Percentiles rank a stretch among this genome's conserved stretches.
phyloP scores from a whole-genome alignment of 1,140 invertebrate genomes.

The Cepaea nemoralis region DNA sequence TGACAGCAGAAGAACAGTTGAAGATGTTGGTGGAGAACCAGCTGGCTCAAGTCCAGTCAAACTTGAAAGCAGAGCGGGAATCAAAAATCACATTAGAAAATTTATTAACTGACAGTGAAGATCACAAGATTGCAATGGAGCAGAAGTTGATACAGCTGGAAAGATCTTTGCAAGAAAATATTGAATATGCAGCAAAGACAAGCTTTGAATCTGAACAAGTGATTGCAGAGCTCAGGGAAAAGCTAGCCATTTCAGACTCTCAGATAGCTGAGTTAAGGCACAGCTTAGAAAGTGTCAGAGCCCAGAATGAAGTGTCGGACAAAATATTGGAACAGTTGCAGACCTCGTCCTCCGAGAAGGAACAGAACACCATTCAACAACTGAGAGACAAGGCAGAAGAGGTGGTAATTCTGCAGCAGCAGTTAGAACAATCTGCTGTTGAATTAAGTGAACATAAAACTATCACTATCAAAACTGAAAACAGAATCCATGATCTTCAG shows the following conservation, averaged over 20 bases:
- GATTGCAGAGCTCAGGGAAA: conserved; percentile 11
- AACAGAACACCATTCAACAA: conserved; percentile 25
- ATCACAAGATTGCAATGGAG: neutral
- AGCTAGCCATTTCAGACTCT: neutral
- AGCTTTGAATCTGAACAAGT: neutral
- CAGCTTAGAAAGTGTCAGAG: neutral
- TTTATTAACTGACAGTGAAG: conserved; percentile 5
- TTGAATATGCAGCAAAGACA: neutral
- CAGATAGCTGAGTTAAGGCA: neutral
- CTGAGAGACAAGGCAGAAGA: conserved; percentile 18
- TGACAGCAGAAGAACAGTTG: neutral
- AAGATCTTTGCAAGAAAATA: neutral
- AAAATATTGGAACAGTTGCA: conserved; percentile 14
- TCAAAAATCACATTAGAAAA: conserved; percentile 2
- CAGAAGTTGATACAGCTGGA: neutral
- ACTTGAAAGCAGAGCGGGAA: conserved; percentile 17
- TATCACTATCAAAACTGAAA: conserved; percentile 14
- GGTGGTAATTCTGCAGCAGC: neutral
- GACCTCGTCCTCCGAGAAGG: conserved; percentile 26
- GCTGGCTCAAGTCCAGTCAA: neutral
- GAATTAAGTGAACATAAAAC: conserved; percentile 16
- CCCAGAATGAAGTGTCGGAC: neutral
- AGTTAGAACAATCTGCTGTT: neutral
- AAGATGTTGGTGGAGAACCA: neutral
- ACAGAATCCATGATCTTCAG: conserved; percentile 15